Percentiles rank a stretch among this genome's conserved stretches.
These are phyloP conservation scores for Campoplex capitator DNA, from an alignment of 2,888 invertebrate species.

Conservation along the genomic window DNA sequence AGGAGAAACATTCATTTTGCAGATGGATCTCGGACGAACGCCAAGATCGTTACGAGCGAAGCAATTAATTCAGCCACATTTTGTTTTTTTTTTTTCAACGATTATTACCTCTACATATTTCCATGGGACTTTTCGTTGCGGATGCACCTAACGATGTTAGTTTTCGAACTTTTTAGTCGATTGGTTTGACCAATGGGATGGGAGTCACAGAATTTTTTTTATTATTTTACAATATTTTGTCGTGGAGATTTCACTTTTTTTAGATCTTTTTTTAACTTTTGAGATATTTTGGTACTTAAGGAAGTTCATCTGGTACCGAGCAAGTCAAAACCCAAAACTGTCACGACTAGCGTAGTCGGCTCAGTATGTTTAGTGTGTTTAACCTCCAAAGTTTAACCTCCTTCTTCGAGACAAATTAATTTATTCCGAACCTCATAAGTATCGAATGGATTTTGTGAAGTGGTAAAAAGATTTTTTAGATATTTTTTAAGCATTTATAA, in stretches of 20 bases:
- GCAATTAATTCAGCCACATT: conserved; percentile 52
- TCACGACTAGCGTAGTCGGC: too few relatives aligned
- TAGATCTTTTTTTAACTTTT: too few relatives aligned
- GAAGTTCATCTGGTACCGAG: too few relatives aligned
- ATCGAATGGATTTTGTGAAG: too few relatives aligned
- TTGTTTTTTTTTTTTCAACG: neutral
- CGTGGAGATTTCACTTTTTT: neutral
- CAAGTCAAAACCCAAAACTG: too few relatives aligned
- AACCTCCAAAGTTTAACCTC: too few relatives aligned
- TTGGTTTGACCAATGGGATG: neutral
- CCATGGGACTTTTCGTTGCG: neutral
- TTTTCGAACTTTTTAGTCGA: neutral
- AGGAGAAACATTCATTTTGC: conserved; percentile 57
- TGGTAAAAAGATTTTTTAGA: too few relatives aligned
- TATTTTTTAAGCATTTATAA: too few relatives aligned
- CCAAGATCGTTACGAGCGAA: conserved; percentile 10
- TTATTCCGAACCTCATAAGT: too few relatives aligned
- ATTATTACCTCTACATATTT: neutral
- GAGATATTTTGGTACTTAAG: neutral
- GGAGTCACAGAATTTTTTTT: neutral
- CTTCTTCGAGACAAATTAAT: too few relatives aligned
- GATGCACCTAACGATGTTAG: too few relatives aligned
- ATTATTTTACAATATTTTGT: neutral
- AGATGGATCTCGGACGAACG: conserved; percentile 36
- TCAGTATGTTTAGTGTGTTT: too few relatives aligned